A percentile compares a stretch with the other conserved stretches of the same genome.
Conservation (phyloP, 2,888 invertebrate genomes). For the Anticlea derivata region DNA sequence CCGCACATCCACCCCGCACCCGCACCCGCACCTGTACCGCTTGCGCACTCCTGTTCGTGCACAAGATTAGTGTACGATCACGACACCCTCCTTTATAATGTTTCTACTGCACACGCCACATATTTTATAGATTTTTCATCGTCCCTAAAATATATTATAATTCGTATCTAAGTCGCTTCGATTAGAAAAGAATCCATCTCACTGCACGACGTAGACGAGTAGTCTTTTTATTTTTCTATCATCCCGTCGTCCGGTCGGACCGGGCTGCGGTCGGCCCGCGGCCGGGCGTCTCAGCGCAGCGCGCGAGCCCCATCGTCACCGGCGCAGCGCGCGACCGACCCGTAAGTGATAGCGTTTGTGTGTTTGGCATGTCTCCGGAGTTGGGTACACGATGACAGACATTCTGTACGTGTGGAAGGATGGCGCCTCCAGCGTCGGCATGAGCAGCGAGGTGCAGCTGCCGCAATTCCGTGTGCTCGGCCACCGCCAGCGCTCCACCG, state of each 20-base stretch:
- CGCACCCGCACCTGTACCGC: conserved; percentile 8
- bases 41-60: not conserved
- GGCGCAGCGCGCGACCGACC: conserved; percentile 36
- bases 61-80: not conserved
- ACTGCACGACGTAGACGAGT: conserved; percentile 32
- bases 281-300: conserved; percentile 13
- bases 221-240: conserved; percentile 40
- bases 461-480: conserved; percentile 97
- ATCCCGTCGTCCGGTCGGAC: conserved; percentile 35
- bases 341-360: conserved; percentile 69
- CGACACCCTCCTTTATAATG: not conserved
- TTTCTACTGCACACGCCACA: conserved; percentile 2
- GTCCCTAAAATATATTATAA: not conserved
- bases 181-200: conserved; percentile 12
- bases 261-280: too few relatives aligned
- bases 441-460: conserved; percentile 95
- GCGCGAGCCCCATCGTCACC: conserved; percentile 32
- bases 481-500: conserved; percentile 95
- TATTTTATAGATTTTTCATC: not conserved
- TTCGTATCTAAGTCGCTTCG: conserved; percentile 15
- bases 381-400: conserved; percentile 96
- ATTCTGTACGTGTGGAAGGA: conserved; percentile 96
- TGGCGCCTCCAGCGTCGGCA: conserved; percentile 94
- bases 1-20: conserved; percentile 29
- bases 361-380: conserved; percentile 83